Evolutionary conservation across 2,888 invertebrate genomes (phyloP).

Genomic region (Drosophila tripunctata): DNA sequence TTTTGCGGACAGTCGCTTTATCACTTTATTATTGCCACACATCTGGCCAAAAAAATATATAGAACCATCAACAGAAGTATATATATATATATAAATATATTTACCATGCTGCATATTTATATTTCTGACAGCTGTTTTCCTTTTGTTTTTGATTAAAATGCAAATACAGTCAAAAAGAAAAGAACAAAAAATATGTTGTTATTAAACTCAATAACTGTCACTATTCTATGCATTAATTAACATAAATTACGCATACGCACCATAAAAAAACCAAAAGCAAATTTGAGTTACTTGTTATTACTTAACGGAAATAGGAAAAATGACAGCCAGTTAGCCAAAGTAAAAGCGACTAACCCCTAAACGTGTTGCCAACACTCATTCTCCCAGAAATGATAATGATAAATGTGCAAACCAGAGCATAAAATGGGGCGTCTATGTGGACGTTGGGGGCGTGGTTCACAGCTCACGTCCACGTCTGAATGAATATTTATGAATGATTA

Average conservation of each 20-base stretch:
- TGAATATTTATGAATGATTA: slow-evolving; percentile 76
- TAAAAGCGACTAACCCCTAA: slow-evolving; percentile 14
- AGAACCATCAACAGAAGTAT: not conserved
- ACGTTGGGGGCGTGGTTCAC: slow-evolving; percentile 15
- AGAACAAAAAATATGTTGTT: slow-evolving; percentile 31
- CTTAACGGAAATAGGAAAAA: slow-evolving; percentile 61
- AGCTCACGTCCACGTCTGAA: slow-evolving; percentile 16
- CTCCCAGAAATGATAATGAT: slow-evolving; percentile 68
- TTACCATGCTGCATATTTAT: slow-evolving; percentile 23
- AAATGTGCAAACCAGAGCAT: slow-evolving; percentile 50
- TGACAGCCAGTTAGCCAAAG: slow-evolving; percentile 12
- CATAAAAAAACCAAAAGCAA: slow-evolving; percentile 22
- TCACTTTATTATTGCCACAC: slow-evolving; percentile 35
- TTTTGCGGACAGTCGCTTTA: slow-evolving; percentile 36
- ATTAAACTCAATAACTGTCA: slow-evolving; percentile 73
- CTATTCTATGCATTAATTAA: slow-evolving; percentile 66
- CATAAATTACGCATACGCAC: slow-evolving; percentile 64
- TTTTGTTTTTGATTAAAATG: slow-evolving; percentile 60
- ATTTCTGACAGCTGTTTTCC: slow-evolving; percentile 47
- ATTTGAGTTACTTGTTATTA: slow-evolving; percentile 19
- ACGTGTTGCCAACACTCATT: too few species aligned
- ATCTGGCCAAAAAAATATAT: slow-evolving; percentile 40
- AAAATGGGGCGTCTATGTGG: slow-evolving; percentile 3
- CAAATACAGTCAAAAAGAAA: slow-evolving; percentile 40
- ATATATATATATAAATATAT: too few species aligned